A percentile compares a stretch with the other conserved stretches of the same genome.
Evolutionary conservation across 2,888 invertebrate species (phyloP).

Genomic region (Leptodirus hochenwartii): DNA sequence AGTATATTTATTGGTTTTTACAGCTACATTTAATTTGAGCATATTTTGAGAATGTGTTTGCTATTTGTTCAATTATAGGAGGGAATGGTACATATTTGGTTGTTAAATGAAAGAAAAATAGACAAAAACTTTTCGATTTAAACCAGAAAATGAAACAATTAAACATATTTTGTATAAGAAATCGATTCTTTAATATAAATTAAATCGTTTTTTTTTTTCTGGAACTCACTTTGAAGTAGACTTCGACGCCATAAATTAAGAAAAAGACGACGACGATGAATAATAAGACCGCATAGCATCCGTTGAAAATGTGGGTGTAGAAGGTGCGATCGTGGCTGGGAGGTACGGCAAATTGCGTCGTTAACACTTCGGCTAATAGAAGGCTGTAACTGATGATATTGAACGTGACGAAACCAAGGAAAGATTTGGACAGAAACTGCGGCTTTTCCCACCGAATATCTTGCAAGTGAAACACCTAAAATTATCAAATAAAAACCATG

Average conservation of each 20-base stretch:
- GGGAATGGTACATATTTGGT: too few relatives aligned
- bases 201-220: too few relatives aligned
- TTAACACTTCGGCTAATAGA: slow-evolving; percentile 53
- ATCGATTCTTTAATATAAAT: too few relatives aligned
- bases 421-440: slow-evolving; percentile 80
- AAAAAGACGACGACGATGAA: slow-evolving; percentile 84
- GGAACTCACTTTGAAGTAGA: slow-evolving; percentile 70
- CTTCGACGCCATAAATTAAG: slow-evolving; percentile 85
- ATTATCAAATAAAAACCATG: too few relatives aligned
- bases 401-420: slow-evolving; percentile 76
- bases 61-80: too few relatives aligned
- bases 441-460: slow-evolving; percentile 77
- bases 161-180: too few relatives aligned
- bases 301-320: slow-evolving; percentile 78
- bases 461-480: slow-evolving; percentile 74
- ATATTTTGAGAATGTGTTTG: too few relatives aligned
- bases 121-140: too few relatives aligned
- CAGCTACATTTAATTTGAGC: too few relatives aligned
- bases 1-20: too few relatives aligned
- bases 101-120: too few relatives aligned
- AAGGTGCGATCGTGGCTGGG: slow-evolving; percentile 40
- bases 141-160: too few relatives aligned
- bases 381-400: slow-evolving; percentile 77
- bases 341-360: slow-evolving; percentile 31
- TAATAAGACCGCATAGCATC: slow-evolving; percentile 78